Percentiles rank a stretch among this genome's conserved stretches.
These are phyloP conservation scores for Bugula neritina DNA, from an alignment of 2,888 invertebrate genomes.

Conservation along the genomic window DNA sequence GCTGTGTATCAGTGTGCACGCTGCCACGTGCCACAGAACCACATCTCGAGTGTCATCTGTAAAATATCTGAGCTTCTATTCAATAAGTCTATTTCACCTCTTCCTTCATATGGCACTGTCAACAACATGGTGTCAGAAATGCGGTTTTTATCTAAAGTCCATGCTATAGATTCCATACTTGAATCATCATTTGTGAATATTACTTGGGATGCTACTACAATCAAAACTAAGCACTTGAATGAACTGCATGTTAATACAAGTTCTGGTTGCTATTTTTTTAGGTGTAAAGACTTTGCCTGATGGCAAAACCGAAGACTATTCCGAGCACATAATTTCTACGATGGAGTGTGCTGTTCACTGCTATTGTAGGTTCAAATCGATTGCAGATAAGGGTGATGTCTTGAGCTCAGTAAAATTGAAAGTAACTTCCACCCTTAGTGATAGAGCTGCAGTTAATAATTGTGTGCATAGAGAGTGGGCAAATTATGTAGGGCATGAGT, in stretches of 20 bases:
- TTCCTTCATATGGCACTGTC: background rate
- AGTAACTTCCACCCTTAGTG: conserved; percentile 8
- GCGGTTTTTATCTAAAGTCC: background rate
- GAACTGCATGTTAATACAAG: background rate
- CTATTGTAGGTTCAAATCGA: background rate
- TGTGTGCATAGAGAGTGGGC: background rate
- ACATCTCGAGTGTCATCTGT: background rate
- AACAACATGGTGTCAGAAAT: background rate
- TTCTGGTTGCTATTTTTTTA: background rate
- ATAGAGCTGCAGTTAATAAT: background rate
- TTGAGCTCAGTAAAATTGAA: background rate
- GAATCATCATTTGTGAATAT: background rate
- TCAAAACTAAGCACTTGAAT: background rate
- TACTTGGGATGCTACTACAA: background rate
- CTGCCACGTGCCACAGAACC: background rate
- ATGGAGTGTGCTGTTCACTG: too few species aligned
- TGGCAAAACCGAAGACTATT: background rate
- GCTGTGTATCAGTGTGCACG: background rate
- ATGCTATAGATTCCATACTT: background rate
- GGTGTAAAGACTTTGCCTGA: background rate
- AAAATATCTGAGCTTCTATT: background rate
- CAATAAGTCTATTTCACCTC: background rate
- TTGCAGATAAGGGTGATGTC: background rate
- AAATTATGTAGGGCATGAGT: background rate
- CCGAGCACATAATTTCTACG: background rate